Conservation (phyloP, 2,113 vertebrate species). For the Spheniscus mendiculus region DNA sequence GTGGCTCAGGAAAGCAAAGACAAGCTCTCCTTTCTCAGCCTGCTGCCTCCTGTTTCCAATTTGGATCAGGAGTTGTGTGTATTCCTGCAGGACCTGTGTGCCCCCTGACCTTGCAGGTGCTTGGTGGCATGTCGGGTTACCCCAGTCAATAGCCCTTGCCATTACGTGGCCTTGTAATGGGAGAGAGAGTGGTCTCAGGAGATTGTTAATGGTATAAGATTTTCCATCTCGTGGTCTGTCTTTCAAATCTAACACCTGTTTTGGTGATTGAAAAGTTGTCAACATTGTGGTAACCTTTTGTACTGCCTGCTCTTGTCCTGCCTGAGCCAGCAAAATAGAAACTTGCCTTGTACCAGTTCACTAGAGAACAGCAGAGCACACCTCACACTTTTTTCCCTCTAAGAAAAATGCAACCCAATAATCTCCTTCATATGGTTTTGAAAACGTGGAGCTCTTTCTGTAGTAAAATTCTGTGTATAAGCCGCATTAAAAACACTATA, state of each 20-base stretch:
- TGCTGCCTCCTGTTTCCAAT: rapidly evolving
- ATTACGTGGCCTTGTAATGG: neutral
- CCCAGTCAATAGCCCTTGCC: neutral
- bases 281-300: neutral
- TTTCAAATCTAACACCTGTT: neutral
- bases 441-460: rapidly evolving
- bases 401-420: neutral
- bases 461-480: neutral
- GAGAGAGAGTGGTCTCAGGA: rapidly evolving
- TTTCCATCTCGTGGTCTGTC: neutral
- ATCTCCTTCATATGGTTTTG: rapidly evolving
- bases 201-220: neutral
- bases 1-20: neutral
- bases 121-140: rapidly evolving
- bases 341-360: neutral
- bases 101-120: neutral
- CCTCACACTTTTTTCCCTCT: neutral
- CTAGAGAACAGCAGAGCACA: neutral
- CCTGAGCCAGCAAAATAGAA: neutral
- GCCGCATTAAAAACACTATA: neutral
- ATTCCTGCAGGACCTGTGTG: neutral
- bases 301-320: neutral
- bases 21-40: neutral
- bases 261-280: neutral
- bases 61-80: rapidly evolving